Evolutionary conservation across 2,113 vertebrate species (phyloP).

Genomic region (Alligator mississippiensis): DNA sequence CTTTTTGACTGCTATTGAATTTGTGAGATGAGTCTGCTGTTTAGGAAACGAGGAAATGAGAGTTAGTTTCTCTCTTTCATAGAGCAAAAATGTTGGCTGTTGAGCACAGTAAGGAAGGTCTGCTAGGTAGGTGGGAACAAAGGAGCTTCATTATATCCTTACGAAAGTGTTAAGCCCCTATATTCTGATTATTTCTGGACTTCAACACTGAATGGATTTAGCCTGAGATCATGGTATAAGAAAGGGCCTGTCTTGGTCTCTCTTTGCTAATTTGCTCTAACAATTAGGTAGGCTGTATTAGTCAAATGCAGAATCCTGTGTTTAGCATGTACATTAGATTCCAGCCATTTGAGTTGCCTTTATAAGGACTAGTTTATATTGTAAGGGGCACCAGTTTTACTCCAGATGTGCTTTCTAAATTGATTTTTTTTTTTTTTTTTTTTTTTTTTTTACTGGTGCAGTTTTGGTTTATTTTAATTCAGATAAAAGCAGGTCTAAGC

Average conservation of each 20-base stretch:
- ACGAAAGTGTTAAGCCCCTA: neutral
- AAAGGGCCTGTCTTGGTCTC: neutral
- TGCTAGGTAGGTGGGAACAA: neutral
- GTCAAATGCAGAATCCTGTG: neutral
- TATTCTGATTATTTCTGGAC: neutral
- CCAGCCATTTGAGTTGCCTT: neutral
- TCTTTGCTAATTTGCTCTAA: neutral
- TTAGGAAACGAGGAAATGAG: conserved; percentile 4
- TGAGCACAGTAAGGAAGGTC: neutral
- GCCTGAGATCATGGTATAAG: neutral
- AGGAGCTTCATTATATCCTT: neutral
- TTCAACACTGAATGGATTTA: neutral
- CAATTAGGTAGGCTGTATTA: neutral
- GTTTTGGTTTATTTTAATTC: neutral
- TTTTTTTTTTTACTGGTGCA: neutral
- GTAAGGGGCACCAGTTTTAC: neutral
- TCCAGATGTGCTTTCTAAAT: neutral
- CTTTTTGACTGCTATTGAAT: neutral
- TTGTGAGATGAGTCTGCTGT: conserved; percentile 61
- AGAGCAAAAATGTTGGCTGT: neutral
- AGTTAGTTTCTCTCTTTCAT: neutral
- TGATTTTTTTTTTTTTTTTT: neutral
- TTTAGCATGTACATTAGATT: neutral
- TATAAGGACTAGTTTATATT: neutral
- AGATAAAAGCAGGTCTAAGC: neutral